These are phyloP conservation scores for Lemur catta DNA, from an alignment of 2,797 vertebrate genomes.

Conservation along the genomic window DNA sequence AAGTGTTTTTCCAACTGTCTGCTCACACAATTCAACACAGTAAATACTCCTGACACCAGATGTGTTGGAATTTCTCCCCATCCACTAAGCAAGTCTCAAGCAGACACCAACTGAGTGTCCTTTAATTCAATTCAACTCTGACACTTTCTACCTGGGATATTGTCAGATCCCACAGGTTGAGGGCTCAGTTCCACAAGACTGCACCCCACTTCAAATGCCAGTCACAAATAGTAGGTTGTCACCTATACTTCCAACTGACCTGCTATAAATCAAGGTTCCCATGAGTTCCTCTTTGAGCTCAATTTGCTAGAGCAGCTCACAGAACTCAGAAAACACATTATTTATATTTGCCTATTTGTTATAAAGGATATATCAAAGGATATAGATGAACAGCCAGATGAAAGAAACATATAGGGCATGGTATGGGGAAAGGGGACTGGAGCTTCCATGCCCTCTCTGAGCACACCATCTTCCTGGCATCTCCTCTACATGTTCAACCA, in stretches of 20 bases:
- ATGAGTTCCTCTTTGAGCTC: not conserved
- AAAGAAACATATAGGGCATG: not conserved
- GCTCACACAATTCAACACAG: not conserved
- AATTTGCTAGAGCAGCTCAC: not conserved
- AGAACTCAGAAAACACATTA: not conserved
- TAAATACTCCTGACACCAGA: not conserved
- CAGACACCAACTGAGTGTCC: not conserved
- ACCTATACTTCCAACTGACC: not conserved
- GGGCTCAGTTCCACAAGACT: too few relatives aligned
- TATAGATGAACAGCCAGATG: not conserved
- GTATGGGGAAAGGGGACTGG: not conserved
- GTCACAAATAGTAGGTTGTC: not conserved
- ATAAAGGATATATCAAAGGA: not conserved
- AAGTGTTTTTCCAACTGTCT: not conserved
- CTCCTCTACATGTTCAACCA: not conserved
- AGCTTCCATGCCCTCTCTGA: not conserved
- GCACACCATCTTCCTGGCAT: not conserved
- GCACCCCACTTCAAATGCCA: not conserved
- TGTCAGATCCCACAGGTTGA: too few relatives aligned
- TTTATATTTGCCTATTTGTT: not conserved
- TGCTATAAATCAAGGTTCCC: not conserved
- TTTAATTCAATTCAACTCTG: not conserved
- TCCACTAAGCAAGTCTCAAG: not conserved
- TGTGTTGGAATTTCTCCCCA: not conserved
- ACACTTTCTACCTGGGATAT: not conserved